Percentiles rank a stretch among this genome's conserved stretches.
phyloP scores from a whole-genome alignment of 2,797 vertebrate genomes.

The Chloroceryle amazona region DNA sequence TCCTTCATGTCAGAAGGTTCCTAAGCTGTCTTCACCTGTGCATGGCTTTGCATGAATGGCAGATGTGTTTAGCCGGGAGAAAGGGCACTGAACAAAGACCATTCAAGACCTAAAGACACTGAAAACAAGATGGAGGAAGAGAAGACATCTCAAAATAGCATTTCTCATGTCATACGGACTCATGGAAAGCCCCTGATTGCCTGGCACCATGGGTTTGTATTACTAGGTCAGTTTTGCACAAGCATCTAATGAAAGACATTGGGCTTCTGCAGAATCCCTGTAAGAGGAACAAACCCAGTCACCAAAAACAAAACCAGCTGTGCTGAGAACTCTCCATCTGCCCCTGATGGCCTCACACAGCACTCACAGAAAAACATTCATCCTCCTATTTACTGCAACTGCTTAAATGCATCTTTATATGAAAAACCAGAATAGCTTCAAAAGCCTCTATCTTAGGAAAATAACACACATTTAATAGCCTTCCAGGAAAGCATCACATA shows the following conservation, averaged over 20 bases:
- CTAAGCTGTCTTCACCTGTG: background rate
- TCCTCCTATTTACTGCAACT: background rate
- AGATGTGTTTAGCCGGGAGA: background rate
- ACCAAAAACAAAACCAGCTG: background rate
- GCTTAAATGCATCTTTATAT: constrained; percentile 13
- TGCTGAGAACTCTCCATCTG: constrained; percentile 18
- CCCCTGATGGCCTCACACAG: constrained; percentile 1
- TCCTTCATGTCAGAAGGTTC: background rate
- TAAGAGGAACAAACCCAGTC: constrained; percentile 31
- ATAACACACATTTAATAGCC: constrained; percentile 32
- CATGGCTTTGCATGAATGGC: background rate
- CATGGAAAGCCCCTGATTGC: constrained; percentile 49
- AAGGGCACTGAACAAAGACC: background rate
- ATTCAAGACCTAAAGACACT: background rate
- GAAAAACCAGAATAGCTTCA: constrained; percentile 33
- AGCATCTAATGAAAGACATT: background rate
- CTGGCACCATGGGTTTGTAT: background rate
- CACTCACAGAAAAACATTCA: background rate
- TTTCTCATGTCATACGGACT: background rate
- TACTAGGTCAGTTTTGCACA: constrained; percentile 19
- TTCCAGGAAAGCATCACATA: constrained; percentile 40
- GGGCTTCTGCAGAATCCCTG: constrained; percentile 24
- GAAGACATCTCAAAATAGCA: background rate
- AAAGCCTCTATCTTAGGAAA: constrained; percentile 55
- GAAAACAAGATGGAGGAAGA: constrained; percentile 4